Base-by-base conservation (phyloP, 2,797 vertebrate genomes). In the Sebastiscus tertius region DNA sequence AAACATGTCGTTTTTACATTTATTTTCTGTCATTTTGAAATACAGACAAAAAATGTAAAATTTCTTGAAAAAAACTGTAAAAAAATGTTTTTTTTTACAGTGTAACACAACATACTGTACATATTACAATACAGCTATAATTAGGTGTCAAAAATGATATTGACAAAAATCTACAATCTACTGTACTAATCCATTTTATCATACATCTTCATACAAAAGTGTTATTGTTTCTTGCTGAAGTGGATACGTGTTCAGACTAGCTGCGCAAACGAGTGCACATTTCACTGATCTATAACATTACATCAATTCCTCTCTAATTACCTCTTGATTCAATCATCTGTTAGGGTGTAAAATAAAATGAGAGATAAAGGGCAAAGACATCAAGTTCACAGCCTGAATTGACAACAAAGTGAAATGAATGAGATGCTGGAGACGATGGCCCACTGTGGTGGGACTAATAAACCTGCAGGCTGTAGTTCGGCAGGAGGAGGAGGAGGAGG, bases 351-450 rank as follows among this genome's bases (percentile, higher is more conserved):
- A 84, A 88, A 71, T 74, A 59, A 76, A 79, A 84, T 58, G 62
- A 34, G 49, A 66, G 77, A 79, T 82, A 84, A 87, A 90, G 85
- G 87, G 68, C 87, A 87, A 83, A 89, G 83, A 77, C 69, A 84
- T 88, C 67, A 79, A 82, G 69, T 85, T 87, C 80, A 62, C 82
- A 77, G 65, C 60, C 82, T 78, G 34, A 90, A 84, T 71, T 91
- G 84, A 87, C 83, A 88, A 83, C 84, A 91, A 90, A 92, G 79
- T 89, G 68, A 89, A 92, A 92, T 77, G 66, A 88, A 92, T 69
- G 73, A 88, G 82, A 75, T 84, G 46, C 69, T 66, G 60, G 75
- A 76, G 79, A 82, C 22, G 70, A 83, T 61, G 75, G 83, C 75
- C 84, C 72, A 87, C 85, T 89, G 89, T 79, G 80, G 66, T 72